A percentile compares a stretch with the other conserved stretches of the same genome.
Conservation (phyloP, 2,797 vertebrate genomes). For the Anas acuta region DNA sequence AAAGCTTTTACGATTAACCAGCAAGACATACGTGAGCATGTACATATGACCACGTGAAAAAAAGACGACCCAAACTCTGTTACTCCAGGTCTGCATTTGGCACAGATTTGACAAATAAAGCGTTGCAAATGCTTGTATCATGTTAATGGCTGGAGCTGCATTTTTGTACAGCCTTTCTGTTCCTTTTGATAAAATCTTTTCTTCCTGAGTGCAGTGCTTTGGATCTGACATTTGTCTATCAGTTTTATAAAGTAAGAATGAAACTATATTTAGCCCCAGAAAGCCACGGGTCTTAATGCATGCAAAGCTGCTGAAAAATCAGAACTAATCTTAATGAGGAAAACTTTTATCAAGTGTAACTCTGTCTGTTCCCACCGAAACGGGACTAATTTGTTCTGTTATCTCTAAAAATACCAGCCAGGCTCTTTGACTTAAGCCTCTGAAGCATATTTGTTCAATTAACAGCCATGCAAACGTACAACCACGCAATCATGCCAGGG, state of each 20-base stretch:
- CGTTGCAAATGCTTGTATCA: not conserved
- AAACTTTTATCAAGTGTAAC: slow-evolving; percentile 48
- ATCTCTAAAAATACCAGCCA: slow-evolving; percentile 48
- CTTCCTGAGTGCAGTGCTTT: not conserved
- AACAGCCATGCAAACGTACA: slow-evolving; percentile 16
- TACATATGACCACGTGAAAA: not conserved
- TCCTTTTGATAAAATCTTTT: not conserved
- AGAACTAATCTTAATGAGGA: slow-evolving; percentile 46
- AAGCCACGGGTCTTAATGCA: not conserved
- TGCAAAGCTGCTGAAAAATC: slow-evolving; percentile 9
- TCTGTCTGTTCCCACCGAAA: slow-evolving; percentile 30
- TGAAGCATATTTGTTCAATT: slow-evolving; percentile 15
- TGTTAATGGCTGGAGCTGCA: not conserved
- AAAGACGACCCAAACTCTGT: not conserved
- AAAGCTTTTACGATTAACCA: not conserved
- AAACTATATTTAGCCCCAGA: slow-evolving; percentile 27
- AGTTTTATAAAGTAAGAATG: slow-evolving; percentile 8
- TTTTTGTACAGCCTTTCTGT: not conserved
- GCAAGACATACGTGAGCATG: not conserved
- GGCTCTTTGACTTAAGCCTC: slow-evolving; percentile 6
- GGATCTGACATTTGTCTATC: slow-evolving; percentile 6
- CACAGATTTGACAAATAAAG: not conserved
- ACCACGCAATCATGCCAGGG: not conserved
- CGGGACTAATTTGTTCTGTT: slow-evolving; percentile 27
- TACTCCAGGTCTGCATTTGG: not conserved